Evolutionary conservation across 2,113 vertebrate species (phyloP).

Genomic region (Suricata suricatta): DNA sequence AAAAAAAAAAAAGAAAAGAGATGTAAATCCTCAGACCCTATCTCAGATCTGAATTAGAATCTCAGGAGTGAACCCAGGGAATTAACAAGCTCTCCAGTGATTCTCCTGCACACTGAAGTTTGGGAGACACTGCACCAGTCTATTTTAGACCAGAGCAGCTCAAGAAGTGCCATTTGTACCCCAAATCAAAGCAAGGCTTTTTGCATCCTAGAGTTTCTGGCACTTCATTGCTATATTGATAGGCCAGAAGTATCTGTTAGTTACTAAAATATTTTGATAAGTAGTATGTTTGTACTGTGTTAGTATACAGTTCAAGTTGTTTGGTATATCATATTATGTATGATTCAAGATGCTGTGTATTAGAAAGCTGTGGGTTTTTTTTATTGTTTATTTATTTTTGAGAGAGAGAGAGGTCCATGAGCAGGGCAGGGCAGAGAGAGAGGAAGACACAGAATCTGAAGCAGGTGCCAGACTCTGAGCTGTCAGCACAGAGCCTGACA

Average conservation of each 20-base stretch:
- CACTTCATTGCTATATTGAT: neutral
- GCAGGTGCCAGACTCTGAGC: too few relatives aligned
- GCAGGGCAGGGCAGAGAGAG: too few relatives aligned
- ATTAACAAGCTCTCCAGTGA: constrained; percentile 10
- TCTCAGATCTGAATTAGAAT: neutral
- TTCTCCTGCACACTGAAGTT: neutral
- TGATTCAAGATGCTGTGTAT: neutral
- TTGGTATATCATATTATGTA: neutral
- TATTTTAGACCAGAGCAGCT: neutral
- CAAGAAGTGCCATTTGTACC: neutral
- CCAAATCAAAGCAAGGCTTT: neutral
- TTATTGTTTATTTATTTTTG: too few relatives aligned
- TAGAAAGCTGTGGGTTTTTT: neutral
- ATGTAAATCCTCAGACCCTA: neutral
- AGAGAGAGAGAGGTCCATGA: too few relatives aligned
- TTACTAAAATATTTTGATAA: neutral
- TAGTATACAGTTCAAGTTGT: neutral
- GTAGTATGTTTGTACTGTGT: neutral
- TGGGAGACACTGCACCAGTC: neutral
- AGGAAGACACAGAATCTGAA: too few relatives aligned
- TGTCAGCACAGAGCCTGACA: too few relatives aligned
- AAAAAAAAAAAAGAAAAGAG: neutral
- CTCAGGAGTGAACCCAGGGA: neutral
- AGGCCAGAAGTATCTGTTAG: neutral
- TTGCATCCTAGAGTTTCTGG: neutral